Evolutionary conservation across 2,113 vertebrate genomes (phyloP).

Genomic region (Struthidea cinerea): DNA sequence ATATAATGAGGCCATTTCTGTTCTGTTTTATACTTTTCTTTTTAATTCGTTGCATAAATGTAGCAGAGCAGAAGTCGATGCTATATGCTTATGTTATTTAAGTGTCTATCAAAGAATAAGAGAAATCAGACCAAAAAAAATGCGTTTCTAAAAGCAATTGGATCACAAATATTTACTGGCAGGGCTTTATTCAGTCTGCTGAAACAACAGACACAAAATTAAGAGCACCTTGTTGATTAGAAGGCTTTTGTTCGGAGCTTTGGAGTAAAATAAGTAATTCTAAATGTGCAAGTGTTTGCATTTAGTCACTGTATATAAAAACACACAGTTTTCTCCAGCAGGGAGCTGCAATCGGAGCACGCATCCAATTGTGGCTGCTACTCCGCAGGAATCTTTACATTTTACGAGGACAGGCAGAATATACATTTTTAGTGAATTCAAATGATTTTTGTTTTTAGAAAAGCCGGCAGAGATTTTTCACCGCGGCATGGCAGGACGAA

Average conservation of each 20-base stretch:
- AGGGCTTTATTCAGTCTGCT: not conserved
- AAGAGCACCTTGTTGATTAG: not conserved
- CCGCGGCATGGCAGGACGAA: not conserved
- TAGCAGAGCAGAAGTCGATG: not conserved
- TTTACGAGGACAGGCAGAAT: not conserved
- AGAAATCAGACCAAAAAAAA: not conserved
- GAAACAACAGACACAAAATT: not conserved
- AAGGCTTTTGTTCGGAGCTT: not conserved
- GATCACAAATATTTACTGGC: conserved; percentile 8
- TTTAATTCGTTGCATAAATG: not conserved
- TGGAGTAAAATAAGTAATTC: not conserved
- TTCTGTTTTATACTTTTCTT: not conserved
- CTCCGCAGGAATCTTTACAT: not conserved
- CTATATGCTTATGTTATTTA: not conserved
- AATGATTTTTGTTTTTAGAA: conserved; percentile 7
- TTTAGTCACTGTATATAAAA: not conserved
- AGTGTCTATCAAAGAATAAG: not conserved
- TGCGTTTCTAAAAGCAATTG: not conserved
- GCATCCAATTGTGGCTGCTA: not conserved
- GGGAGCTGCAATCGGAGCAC: not conserved
- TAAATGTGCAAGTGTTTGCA: not conserved
- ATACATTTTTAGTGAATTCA: conserved; percentile 11
- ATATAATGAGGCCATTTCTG: conserved; percentile 16
- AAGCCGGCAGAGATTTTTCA: not conserved
- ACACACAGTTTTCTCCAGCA: not conserved